Conservation (phyloP, 1,140 invertebrate species). For the Dendroctonus ponderosae region DNA sequence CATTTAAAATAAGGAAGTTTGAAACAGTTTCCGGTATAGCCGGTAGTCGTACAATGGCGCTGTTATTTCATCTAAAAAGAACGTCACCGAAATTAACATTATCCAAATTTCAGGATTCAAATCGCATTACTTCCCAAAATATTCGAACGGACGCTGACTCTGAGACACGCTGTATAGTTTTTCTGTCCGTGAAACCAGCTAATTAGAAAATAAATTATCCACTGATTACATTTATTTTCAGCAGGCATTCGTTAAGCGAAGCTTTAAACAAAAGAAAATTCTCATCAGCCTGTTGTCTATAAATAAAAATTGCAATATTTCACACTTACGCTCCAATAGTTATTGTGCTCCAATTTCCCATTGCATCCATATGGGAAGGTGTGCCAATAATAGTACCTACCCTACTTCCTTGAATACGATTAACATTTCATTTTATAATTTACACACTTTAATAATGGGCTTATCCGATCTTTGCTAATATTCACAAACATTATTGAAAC, state of each 20-base stretch:
- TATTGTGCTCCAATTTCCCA: constrained; percentile 22
- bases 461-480: no score
- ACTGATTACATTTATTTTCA: neutral
- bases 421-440: neutral
- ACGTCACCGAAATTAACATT: no score
- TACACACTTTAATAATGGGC: neutral
- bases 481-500: no score
- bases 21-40: no score
- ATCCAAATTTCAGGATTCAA: no score
- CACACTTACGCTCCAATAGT: neutral
- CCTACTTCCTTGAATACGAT: neutral
- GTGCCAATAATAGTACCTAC: neutral
- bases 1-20: no score
- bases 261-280: neutral
- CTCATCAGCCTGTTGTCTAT: neutral
- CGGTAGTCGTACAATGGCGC: no score
- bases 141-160: no score
- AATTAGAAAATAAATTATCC: neutral
- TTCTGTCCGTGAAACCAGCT: neutral
- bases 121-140: no score
- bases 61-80: no score
- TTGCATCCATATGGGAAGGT: constrained; percentile 11
- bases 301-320: neutral
- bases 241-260: neutral
- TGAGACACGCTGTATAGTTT: neutral